phyloP scores from a whole-genome alignment of 2,797 vertebrate genomes.

The Melanotaenia parkinsoni region DNA sequence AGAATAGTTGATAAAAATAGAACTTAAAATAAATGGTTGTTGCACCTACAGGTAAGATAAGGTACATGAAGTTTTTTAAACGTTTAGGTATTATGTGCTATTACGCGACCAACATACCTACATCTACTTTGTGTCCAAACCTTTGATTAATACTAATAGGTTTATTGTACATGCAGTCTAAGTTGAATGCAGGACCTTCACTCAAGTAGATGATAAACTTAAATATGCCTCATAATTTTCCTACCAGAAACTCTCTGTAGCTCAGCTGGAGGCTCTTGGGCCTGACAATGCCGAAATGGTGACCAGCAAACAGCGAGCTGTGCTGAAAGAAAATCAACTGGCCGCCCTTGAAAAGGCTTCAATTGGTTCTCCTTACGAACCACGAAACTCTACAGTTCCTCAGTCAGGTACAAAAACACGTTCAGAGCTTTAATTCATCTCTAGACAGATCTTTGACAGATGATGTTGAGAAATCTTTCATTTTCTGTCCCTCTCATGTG shows the following conservation, averaged over 20 bases:
- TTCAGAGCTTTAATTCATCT: conserved; percentile 1
- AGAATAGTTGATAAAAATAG: not conserved
- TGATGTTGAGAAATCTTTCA: not conserved
- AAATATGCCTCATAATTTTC: not conserved
- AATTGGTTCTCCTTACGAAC: not conserved
- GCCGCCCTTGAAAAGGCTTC: conserved; percentile 45
- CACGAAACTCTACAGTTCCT: fast-evolving
- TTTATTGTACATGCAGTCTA: not conserved
- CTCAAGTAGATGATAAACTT: not conserved
- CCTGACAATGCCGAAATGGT: conserved; percentile 76
- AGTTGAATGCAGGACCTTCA: conserved; percentile 4
- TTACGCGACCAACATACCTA: not conserved
- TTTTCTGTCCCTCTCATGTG: conserved; percentile 6
- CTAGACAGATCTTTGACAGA: too few species aligned
- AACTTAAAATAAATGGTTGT: too few species aligned
- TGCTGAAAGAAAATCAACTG: conserved; percentile 44
- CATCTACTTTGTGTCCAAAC: not conserved
- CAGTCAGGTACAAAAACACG: conserved; percentile 42
- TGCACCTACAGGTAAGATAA: not conserved
- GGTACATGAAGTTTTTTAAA: too few species aligned
- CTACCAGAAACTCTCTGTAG: conserved; percentile 65
- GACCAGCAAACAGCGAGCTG: conserved; percentile 61
- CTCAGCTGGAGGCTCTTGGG: conserved; percentile 73
- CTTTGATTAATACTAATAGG: not conserved
- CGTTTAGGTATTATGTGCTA: not conserved